These are phyloP conservation scores for Leontopithecus rosalia DNA, from an alignment of 2,797 vertebrate species.

Conservation along the genomic window DNA sequence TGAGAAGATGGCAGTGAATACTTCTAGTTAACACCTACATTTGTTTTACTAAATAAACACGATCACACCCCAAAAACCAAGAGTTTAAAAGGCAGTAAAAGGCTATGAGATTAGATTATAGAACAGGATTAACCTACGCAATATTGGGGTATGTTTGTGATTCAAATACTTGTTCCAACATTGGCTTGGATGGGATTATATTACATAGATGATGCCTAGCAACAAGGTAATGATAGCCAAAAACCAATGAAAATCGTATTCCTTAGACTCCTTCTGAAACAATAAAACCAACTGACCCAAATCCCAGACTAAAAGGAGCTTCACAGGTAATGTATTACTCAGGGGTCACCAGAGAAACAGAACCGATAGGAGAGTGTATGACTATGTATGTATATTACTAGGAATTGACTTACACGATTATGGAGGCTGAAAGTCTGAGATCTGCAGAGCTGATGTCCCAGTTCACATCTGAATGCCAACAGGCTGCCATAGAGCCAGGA, in stretches of 20 bases:
- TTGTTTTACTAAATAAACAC: conserved; percentile 27
- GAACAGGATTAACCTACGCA: neutral
- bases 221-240: neutral
- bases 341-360: neutral
- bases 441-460: neutral
- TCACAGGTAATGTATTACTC: neutral
- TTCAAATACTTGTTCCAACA: neutral
- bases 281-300: conserved; percentile 10
- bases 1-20: neutral
- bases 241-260: neutral
- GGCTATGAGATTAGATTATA: neutral
- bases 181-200: neutral
- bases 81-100: conserved; percentile 26
- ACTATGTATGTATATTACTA: neutral
- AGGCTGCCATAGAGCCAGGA: neutral
- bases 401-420: conserved; percentile 45
- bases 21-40: neutral
- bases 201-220: neutral
- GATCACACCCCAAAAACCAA: neutral
- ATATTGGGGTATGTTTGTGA: neutral
- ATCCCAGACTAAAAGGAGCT: neutral
- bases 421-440: neutral
- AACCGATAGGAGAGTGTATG: neutral
- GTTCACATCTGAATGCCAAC: conserved; percentile 4
- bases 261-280: conserved; percentile 33